Conservation (phyloP, 1,140 invertebrate genomes). For the Zaprionus lachaisei region DNA sequence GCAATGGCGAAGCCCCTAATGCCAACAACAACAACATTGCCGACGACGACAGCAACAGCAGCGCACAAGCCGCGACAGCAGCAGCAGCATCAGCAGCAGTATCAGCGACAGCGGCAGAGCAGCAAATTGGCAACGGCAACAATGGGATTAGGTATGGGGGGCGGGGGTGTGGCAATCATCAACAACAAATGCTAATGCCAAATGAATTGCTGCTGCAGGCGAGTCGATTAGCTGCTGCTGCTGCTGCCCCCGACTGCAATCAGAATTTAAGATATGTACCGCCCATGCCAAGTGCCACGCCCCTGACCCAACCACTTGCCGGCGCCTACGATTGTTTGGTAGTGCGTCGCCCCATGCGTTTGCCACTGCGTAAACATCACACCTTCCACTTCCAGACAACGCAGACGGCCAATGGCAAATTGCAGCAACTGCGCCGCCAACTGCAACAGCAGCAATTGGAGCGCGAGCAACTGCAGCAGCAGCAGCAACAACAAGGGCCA, state of each 20-base stretch:
- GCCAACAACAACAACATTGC: conserved; percentile 45
- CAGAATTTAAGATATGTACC: conserved; percentile 68
- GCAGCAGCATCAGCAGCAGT: conserved; percentile 45
- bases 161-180: conserved; percentile 42
- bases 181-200: conserved; percentile 76
- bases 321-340: conserved; percentile 60
- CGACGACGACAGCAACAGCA: conserved; percentile 20
- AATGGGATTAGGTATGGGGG: conserved; percentile 30
- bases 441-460: conserved; percentile 58
- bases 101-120: conserved; percentile 43
- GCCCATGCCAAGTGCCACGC: conserved; percentile 77
- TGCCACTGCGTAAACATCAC: conserved; percentile 88
- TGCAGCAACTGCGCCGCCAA: conserved; percentile 64
- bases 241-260: conserved; percentile 34
- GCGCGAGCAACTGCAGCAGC: conserved; percentile 36
- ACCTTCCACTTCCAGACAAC: conserved; percentile 89
- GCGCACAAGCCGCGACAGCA: conserved; percentile 50
- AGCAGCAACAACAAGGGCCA: conserved; percentile 38
- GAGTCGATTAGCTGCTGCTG: conserved; percentile 41
- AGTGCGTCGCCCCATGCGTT: conserved; percentile 80
- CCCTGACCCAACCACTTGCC: conserved; percentile 83
- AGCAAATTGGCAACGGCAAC: conserved; percentile 52
- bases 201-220: conserved; percentile 55
- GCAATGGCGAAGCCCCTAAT: conserved; percentile 46
- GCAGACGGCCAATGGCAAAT: conserved; percentile 77